Conservation (phyloP, 2,888 invertebrate species). For the Diplolepis rosae region DNA sequence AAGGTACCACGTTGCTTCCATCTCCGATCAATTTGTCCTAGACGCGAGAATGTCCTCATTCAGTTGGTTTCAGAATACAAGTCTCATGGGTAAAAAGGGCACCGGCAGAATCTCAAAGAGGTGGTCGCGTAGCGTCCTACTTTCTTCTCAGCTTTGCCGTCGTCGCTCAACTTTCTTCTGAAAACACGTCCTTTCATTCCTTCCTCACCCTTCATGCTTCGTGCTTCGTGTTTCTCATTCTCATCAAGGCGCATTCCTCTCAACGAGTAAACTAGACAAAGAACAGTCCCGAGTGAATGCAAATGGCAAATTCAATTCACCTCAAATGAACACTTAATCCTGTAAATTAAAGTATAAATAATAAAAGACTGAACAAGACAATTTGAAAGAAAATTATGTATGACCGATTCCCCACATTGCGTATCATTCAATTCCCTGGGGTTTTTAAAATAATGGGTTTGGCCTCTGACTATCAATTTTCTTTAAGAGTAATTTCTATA, state of each 20-base stretch:
- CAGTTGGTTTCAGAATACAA: slow-evolving; percentile 29
- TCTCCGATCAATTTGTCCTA: slow-evolving; percentile 31
- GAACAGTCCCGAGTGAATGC: slow-evolving; percentile 37
- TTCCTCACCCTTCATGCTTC: slow-evolving; percentile 32
- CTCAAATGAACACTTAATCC: slow-evolving; percentile 31
- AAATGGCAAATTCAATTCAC: slow-evolving; percentile 42
- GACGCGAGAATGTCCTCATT: slow-evolving; percentile 33
- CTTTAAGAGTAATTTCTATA: no score
- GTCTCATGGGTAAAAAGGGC: slow-evolving; percentile 32
- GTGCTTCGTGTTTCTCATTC: slow-evolving; percentile 36
- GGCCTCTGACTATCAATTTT: no score
- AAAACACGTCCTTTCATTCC: slow-evolving; percentile 37
- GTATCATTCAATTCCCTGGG: no score
- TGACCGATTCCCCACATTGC: no score
- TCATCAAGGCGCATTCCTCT: slow-evolving; percentile 29
- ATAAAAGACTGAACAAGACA: no score
- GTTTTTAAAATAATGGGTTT: no score
- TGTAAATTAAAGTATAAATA: no score
- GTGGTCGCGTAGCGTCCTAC: slow-evolving; percentile 34
- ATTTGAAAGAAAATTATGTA: no score
- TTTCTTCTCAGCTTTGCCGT: slow-evolving; percentile 25
- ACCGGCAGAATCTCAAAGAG: slow-evolving; percentile 36
- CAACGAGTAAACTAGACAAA: slow-evolving; percentile 37
- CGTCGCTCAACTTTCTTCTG: slow-evolving; percentile 34
- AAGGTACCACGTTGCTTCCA: slow-evolving; percentile 33